Evolutionary conservation across 1,140 invertebrate genomes (phyloP), one percentile per base, ranked within the genome.

Genomic region (Rhizoglyphus robini): DNA sequence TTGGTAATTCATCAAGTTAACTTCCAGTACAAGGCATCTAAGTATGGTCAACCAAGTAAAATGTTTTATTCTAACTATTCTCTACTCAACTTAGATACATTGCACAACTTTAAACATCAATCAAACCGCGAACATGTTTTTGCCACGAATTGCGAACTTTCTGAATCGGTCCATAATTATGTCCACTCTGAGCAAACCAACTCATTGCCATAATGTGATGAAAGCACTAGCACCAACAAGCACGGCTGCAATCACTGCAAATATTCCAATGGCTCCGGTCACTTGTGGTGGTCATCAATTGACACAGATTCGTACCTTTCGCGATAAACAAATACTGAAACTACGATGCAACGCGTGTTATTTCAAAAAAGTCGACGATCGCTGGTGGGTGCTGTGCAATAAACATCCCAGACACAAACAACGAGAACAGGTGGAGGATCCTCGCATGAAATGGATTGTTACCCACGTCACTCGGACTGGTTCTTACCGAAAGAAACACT

Each of bases 351-450:
- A 83, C 74, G 83, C 84, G 69, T 90, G 88, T 71, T 86, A 84
- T 70, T 81, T 86, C 72, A 81, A 86, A 15, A 76, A 79, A 46
- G 76, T 82, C 18, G 79, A 88, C 72, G 80, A 84, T 66, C 78
- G 85, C 36, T 71, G 82, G 67, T 86, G 84, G 75, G 81, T 88
- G 49, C 81, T 86, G 58, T 90, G 88, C 71, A 82, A 82, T 69
- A 83, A 80, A 25, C 81, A 85, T 73, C 83, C 84, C 38, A 76
- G 86, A 60, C 88, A 90, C 70, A 90, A 90, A 71, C 86, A 88
- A 77, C 84, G 83, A 80, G 74, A 81, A 30, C 18, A 51, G 13
- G 78, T 82, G 61, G 76, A 79, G 54, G 79, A 82, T 67, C 81
- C 80, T 36, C 79, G 79, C 68, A 83, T 83, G 69, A 83, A 80